phyloP scores from a whole-genome alignment of 2,797 vertebrate species.

The Epinephelus malabaricus region DNA sequence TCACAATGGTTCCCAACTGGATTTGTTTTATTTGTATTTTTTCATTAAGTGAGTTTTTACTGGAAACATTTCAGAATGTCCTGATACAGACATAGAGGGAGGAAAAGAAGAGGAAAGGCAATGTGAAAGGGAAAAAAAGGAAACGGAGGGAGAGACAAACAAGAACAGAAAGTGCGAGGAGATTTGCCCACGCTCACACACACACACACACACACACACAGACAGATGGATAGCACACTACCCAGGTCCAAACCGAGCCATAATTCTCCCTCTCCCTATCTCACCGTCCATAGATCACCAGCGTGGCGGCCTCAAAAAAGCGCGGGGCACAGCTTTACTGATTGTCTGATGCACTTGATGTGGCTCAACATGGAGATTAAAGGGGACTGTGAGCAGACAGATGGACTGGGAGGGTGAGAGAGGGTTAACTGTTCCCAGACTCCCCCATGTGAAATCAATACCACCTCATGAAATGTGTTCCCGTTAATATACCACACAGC shows the following conservation, averaged over 20 bases:
- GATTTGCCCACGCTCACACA: constrained; percentile 37
- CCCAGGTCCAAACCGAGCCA: constrained; percentile 4
- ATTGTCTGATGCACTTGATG: constrained; percentile 31
- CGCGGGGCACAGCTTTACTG: constrained; percentile 25
- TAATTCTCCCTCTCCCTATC: constrained; percentile 35
- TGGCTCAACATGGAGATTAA: constrained; percentile 44
- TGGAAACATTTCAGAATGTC: neutral
- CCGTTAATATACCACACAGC: constrained; percentile 39
- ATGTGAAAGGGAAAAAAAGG: neutral
- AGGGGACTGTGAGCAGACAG: constrained; percentile 27
- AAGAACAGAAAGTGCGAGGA: constrained; percentile 36
- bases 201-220: constrained; percentile 51
- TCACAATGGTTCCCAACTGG: neutral
- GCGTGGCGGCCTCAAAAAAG: constrained; percentile 45
- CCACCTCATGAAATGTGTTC: constrained; percentile 58
- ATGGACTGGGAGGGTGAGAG: constrained; percentile 44
- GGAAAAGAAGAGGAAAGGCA: neutral
- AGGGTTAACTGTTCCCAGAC: constrained; percentile 48
- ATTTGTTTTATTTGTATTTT: neutral
- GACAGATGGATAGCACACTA: constrained; percentile 48
- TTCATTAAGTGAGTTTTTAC: neutral
- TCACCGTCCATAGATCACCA: constrained; percentile 50
- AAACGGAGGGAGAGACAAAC: constrained; percentile 21
- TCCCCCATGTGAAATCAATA: constrained; percentile 66
- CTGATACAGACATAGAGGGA: neutral